phyloP scores from a whole-genome alignment of 2,888 invertebrate genomes.

The Helleia helle region DNA sequence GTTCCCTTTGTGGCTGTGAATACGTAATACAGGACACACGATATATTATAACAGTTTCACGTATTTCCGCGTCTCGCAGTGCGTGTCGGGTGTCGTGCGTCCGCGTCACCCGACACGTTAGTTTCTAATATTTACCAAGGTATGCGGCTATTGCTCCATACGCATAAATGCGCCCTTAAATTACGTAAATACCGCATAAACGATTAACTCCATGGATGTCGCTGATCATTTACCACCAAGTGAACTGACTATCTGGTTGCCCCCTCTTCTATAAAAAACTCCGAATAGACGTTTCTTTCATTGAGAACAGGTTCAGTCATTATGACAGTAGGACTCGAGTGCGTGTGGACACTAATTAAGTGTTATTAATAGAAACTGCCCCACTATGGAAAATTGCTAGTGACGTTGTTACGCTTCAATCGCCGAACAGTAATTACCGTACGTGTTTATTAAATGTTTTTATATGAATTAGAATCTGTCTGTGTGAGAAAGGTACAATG shows the following conservation, averaged over 20 bases:
- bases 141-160: slow-evolving; percentile 26
- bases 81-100: slow-evolving; percentile 51
- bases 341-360: slow-evolving; percentile 21
- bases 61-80: slow-evolving; percentile 56
- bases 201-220: no score
- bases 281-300: slow-evolving; percentile 21
- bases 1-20: slow-evolving; percentile 5
- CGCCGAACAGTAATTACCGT: slow-evolving; percentile 1
- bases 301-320: slow-evolving; percentile 20
- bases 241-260: no score
- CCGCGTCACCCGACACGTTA: slow-evolving; percentile 46
- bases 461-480: no score
- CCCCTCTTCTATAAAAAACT: no score
- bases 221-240: no score
- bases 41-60: slow-evolving; percentile 11
- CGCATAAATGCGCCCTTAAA: slow-evolving; percentile 3
- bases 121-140: slow-evolving; percentile 32
- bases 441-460: not conserved
- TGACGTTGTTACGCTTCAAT: slow-evolving; percentile 9
- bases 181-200: no score
- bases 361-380: slow-evolving; percentile 7
- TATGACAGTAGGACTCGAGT: slow-evolving; percentile 13
- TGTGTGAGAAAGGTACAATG: no score
- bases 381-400: slow-evolving; percentile 6
- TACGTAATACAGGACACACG: slow-evolving; percentile 3